Percentiles rank a stretch among this genome's conserved stretches.
These are phyloP conservation scores for Beroe ovata DNA, from an alignment of 37 sponge, comb jelly and placozoan species.

Conservation along the genomic window DNA sequence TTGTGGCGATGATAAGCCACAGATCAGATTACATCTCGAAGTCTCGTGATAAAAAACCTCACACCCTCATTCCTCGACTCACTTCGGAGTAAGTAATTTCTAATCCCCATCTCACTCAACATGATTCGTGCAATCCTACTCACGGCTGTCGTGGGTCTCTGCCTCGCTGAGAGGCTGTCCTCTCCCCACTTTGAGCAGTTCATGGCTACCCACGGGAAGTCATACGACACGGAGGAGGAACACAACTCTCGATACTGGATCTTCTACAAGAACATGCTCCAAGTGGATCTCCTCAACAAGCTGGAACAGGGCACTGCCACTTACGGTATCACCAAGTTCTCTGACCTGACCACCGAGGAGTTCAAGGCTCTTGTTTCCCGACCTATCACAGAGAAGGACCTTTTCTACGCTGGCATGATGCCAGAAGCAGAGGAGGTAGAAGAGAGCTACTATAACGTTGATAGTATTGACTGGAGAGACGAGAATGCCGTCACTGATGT, in stretches of 20 bases:
- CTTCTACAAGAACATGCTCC: constrained; percentile 62
- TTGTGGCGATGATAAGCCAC: too few species aligned
- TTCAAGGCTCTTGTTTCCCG: neutral
- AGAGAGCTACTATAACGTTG: neutral
- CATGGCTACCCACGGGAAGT: neutral
- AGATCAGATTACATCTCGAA: too few species aligned
- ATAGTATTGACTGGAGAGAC: constrained; percentile 9
- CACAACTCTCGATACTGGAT: constrained; percentile 54
- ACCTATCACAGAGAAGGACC: constrained; percentile 6
- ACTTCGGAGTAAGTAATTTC: neutral
- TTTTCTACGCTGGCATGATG: neutral
- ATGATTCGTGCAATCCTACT: neutral
- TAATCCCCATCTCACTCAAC: neutral
- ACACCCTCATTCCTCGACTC: neutral
- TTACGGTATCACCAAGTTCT: constrained; percentile 39
- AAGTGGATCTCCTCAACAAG: constrained; percentile 53
- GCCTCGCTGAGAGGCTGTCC: neutral
- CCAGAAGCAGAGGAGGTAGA: constrained; percentile 27
- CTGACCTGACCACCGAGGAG: constrained; percentile 52
- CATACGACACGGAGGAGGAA: constrained; percentile 44
- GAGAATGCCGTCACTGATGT: constrained; percentile 71
- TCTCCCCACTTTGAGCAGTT: constrained; percentile 33
- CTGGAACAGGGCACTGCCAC: constrained; percentile 51
- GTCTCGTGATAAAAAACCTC: too few species aligned
- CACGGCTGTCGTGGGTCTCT: neutral